These are phyloP conservation scores for Erebia ligea DNA, from an alignment of 2,888 invertebrate genomes.

Conservation along the genomic window DNA sequence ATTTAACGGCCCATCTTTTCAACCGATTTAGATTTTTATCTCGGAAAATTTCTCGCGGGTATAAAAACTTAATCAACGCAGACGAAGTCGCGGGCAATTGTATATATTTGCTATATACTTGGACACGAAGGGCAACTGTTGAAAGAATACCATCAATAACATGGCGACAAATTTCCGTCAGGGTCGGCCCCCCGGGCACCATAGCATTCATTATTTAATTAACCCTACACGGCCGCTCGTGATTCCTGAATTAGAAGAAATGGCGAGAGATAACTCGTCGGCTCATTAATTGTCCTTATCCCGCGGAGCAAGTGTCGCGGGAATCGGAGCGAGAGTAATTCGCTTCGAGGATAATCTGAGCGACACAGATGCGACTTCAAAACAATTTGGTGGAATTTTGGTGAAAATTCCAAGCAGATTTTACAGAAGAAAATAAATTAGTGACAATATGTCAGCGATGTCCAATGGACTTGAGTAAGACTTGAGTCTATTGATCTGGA, in stretches of 20 bases:
- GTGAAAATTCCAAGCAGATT: background rate
- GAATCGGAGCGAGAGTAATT: conserved; percentile 43
- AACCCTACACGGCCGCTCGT: conserved; percentile 59
- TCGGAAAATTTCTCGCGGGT: background rate
- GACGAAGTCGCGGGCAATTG: background rate
- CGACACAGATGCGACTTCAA: background rate
- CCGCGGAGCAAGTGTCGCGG: conserved; percentile 45
- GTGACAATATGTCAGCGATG: background rate
- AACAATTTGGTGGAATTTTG: background rate
- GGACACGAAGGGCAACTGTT: conserved; percentile 22
- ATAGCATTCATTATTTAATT: conserved; percentile 64
- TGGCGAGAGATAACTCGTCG: conserved; percentile 64
- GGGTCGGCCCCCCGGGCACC: conserved; percentile 50
- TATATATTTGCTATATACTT: background rate
- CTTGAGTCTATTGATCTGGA: too few species aligned
- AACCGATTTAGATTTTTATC: background rate
- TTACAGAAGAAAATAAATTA: conserved; percentile 3
- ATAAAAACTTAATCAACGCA: too few species aligned
- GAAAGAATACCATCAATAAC: conserved; percentile 50
- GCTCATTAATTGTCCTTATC: conserved; percentile 65
- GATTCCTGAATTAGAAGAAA: conserved; percentile 68
- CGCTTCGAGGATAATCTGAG: conserved; percentile 20
- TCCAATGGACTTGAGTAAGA: too few species aligned
- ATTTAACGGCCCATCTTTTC: background rate
- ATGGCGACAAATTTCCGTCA: conserved; percentile 64